Evolutionary conservation across 2,113 vertebrate species (phyloP).

Genomic region (Rafetus swinhoei): DNA sequence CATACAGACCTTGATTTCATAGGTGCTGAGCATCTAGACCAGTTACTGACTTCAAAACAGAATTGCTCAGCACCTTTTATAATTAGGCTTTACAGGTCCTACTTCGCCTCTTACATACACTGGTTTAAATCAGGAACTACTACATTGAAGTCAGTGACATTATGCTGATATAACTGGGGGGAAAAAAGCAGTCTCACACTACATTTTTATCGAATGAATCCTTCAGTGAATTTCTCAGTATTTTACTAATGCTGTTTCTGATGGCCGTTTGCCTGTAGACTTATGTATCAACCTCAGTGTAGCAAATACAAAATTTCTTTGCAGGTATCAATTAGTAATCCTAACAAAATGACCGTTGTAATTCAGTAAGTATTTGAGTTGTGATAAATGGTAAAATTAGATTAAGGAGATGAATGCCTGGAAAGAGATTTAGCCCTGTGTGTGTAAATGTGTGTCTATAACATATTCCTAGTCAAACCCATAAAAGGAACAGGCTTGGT

Average conservation of each 20-base stretch:
- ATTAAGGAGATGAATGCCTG: not conserved
- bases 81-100: not conserved
- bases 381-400: not conserved
- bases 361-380: not conserved
- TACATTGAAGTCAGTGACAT: not conserved
- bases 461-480: too few relatives aligned
- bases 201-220: not conserved
- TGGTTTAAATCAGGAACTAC: not conserved
- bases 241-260: not conserved
- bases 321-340: not conserved
- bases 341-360: not conserved
- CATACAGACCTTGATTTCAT: not conserved
- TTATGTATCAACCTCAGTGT: not conserved
- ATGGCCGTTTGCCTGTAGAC: not conserved
- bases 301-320: not conserved
- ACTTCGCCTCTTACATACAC: not conserved
- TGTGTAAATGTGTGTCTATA: too few relatives aligned
- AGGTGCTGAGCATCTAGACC: too few relatives aligned
- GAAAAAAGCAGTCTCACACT: not conserved
- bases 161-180: not conserved
- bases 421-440: too few relatives aligned
- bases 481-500: not conserved
- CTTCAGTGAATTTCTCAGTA: not conserved
- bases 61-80: too few relatives aligned
- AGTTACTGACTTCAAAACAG: too few relatives aligned